Percentiles rank a stretch among this genome's conserved stretches.
These are phyloP conservation scores for Etheostoma perlongum DNA, from an alignment of 2,797 vertebrate genomes.

Conservation along the genomic window DNA sequence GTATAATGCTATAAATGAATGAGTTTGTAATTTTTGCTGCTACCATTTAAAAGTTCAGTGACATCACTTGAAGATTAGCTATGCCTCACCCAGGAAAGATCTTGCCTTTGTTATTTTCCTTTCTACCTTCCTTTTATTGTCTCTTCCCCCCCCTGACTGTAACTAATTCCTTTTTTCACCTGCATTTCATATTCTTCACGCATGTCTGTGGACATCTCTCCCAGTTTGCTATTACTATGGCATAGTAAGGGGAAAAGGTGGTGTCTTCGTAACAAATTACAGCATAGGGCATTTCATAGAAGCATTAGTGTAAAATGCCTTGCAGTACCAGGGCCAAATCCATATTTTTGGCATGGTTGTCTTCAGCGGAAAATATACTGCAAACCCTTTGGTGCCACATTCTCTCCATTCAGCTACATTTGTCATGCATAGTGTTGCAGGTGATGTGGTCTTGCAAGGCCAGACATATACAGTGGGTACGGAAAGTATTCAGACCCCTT, in stretches of 20 bases:
- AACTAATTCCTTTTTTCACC: constrained; percentile 36
- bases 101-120: too few species aligned
- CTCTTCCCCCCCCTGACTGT: background rate
- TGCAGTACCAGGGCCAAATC: constrained; percentile 40
- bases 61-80: background rate
- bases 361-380: constrained; percentile 48
- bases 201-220: constrained; percentile 19
- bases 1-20: background rate
- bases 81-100: too few species aligned
- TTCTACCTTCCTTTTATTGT: background rate
- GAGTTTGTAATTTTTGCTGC: background rate
- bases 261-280: constrained; percentile 51
- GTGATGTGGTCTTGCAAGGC: constrained; percentile 13
- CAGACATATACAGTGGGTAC: too few species aligned
- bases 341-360: constrained; percentile 59
- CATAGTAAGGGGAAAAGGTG: constrained; percentile 30
- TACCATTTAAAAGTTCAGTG: background rate
- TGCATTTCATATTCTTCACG: constrained; percentile 36
- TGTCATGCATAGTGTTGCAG: constrained; percentile 37
- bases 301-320: constrained; percentile 53
- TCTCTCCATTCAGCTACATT: constrained; percentile 49
- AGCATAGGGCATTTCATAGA: constrained; percentile 33
- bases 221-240: constrained; percentile 18
- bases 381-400: constrained; percentile 31
- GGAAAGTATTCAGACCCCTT: too few species aligned